phyloP scores from a whole-genome alignment of 2,888 invertebrate species.

The Balanococcus diminutus region DNA sequence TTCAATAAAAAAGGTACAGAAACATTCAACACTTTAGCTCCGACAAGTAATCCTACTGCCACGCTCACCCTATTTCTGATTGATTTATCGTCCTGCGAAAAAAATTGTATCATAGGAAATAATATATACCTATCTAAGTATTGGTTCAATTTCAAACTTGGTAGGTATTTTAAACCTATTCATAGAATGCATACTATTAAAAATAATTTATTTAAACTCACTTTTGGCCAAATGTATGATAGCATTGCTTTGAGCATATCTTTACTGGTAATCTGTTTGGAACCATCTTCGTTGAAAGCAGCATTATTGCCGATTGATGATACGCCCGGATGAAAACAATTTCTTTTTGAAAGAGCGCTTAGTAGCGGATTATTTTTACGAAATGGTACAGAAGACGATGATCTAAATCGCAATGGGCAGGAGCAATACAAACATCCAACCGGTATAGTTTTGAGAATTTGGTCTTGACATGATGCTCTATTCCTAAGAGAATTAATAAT shows the following conservation, averaged over 20 bases:
- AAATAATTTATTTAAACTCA: conserved; percentile 60
- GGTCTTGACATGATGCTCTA: neutral
- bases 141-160: too few species aligned
- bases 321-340: conserved; percentile 91
- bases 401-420: conserved; percentile 35
- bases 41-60: conserved; percentile 78
- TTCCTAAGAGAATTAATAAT: neutral
- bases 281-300: conserved; percentile 65
- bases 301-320: conserved; percentile 72
- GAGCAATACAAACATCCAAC: neutral
- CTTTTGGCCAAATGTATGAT: conserved; percentile 94
- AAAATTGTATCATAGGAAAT: too few species aligned
- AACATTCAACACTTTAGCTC: conserved; percentile 88
- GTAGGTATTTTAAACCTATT: too few species aligned
- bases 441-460: neutral
- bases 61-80: conserved; percentile 80
- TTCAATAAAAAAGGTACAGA: conserved; percentile 96
- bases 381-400: neutral
- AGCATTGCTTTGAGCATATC: conserved; percentile 89
- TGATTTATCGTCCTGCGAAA: conserved; percentile 71
- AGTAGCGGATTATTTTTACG: neutral
- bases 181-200: neutral
- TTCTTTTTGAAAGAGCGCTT: conserved; percentile 63
- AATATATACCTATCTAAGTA: neutral
- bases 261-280: conserved; percentile 69